Evolutionary conservation across 1,140 invertebrate genomes (phyloP), one percentile per base, ranked within the genome.

Genomic region (Zaprionus tsacasi): DNA sequence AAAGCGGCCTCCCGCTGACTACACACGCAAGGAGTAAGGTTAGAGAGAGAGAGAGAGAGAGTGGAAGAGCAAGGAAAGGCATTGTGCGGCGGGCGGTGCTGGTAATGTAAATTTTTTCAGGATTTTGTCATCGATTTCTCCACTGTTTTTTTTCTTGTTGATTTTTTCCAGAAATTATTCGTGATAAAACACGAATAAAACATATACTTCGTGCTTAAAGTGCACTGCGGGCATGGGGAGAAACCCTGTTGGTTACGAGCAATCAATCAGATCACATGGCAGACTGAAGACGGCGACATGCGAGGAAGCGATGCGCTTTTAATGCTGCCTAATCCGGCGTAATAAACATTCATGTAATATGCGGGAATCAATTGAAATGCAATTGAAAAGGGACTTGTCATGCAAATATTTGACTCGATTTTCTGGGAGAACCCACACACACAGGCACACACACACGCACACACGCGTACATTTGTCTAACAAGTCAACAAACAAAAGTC

Each of bases 271-370:
- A 88, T 88, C 81, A 75, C 70, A 79, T 76, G 73, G 67, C 69
- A 72, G 64, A 82, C 50, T 70, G 55, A 75, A 70, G 76, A 73
- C 52, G 58, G 33, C 36, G 43, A 72, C 64, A 60, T 60, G 40
- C 33, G 63, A 66, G 61, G 56, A 15, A 45, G 8, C 40, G 40
- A 15, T 45, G 69, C 69, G 72, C 85, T 87, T 78, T 87, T 88
- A 89, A 88, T 88, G 83, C 85, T 83, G 83, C 85, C 85, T 88
- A 88, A 88, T 88, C 83, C 85, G 85, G 78, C 85, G 83, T 89
- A 89, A 88, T 88, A 88, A 88, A 88, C 83, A 89, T 88, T 64
- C 78, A 74, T 63, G 58, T 81, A 67, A 76, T 72, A 89, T 87
- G 83, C 83, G 83, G 83, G 83, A 76, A 73, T 72, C 74, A 89